Evolutionary conservation across 2,888 invertebrate genomes (phyloP).

Genomic region (Metallyticus violacea): DNA sequence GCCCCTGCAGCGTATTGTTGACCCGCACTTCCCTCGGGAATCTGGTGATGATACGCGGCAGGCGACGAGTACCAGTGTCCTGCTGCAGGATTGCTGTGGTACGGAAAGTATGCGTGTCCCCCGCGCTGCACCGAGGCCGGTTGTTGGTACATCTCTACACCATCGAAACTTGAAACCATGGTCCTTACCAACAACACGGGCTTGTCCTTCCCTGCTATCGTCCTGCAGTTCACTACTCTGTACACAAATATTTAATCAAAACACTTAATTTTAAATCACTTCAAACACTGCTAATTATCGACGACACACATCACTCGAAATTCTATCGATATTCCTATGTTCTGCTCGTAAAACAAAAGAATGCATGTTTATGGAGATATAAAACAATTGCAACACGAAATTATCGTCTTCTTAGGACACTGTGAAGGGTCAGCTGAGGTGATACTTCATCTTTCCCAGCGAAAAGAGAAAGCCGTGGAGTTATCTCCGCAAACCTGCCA

Average conservation of each 20-base stretch:
- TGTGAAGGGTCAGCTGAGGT: not conserved
- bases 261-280: not conserved
- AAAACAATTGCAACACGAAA: not conserved
- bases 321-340: not conserved
- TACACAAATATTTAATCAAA: not conserved
- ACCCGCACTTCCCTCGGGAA: slow-evolving; percentile 9
- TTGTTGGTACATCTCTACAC: slow-evolving; percentile 63
- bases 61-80: slow-evolving; percentile 47
- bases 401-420: not conserved
- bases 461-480: not conserved
- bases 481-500: too few relatives aligned
- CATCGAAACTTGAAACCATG: slow-evolving; percentile 74
- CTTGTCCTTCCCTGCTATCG: not conserved
- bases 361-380: not conserved
- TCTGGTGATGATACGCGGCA: slow-evolving; percentile 50
- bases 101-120: slow-evolving; percentile 36
- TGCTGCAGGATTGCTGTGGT: slow-evolving; percentile 40
- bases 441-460: not conserved
- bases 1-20: slow-evolving; percentile 35
- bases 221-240: not conserved
- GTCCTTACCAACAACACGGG: slow-evolving; percentile 32
- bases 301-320: not conserved
- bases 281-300: not conserved
- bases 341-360: not conserved
- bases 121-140: slow-evolving; percentile 41